A percentile compares a stretch with the other conserved stretches of the same genome.
Evolutionary conservation across 2,888 invertebrate species (phyloP).

Genomic region (Apodemia hepburni): DNA sequence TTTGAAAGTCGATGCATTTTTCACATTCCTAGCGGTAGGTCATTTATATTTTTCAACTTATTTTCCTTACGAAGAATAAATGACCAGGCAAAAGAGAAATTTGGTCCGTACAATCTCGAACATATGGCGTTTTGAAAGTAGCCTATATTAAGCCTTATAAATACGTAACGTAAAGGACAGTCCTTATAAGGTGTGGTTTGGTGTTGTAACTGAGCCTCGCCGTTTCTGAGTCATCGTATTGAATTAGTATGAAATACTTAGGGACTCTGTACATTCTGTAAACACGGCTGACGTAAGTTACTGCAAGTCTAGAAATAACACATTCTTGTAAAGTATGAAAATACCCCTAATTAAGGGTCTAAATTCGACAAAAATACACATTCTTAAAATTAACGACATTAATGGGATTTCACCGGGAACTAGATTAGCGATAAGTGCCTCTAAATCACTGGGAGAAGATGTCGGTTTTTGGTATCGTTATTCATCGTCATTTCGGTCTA

Average conservation of each 20-base stretch:
- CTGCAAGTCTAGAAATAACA: conserved; percentile 27
- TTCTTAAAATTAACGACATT: no score
- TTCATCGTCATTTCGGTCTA: no score
- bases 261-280: conserved; percentile 43
- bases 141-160: conserved; percentile 69
- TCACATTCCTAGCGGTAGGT: no score
- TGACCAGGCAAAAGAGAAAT: conserved; percentile 50
- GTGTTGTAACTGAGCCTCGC: conserved; percentile 61
- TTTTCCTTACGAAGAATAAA: conserved; percentile 1
- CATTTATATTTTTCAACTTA: not conserved
- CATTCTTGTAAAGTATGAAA: not conserved
- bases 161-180: conserved; percentile 70
- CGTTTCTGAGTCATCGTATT: conserved; percentile 64
- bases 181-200: conserved; percentile 65
- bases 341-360: no score
- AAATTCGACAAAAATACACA: no score
- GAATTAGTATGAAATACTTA: conserved; percentile 62
- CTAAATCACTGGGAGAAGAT: no score
- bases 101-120: conserved; percentile 67
- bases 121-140: conserved; percentile 77
- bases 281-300: conserved; percentile 17
- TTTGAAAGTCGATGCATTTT: no score
- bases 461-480: no score
- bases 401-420: no score
- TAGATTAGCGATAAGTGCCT: no score